Evolutionary conservation across 2,113 vertebrate genomes (phyloP).

Genomic region (Dryoscopus gambensis): DNA sequence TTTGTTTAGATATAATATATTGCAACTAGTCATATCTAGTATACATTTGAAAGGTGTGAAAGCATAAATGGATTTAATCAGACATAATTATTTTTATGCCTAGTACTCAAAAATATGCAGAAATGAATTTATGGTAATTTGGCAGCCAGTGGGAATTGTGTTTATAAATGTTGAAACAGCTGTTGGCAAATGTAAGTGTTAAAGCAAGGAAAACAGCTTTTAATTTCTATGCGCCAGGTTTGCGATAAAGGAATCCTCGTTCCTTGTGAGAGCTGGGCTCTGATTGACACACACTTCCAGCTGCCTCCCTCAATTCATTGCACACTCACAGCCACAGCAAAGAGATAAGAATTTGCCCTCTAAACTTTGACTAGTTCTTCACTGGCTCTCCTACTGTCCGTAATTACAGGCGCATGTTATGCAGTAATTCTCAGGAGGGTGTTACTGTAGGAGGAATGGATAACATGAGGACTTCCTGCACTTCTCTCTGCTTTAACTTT

Average conservation of each 20-base stretch:
- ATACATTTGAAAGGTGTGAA: conserved; percentile 66
- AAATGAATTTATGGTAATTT: conserved; percentile 76
- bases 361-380: conserved; percentile 17
- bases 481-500: neutral
- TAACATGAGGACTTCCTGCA: neutral
- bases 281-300: neutral
- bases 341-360: neutral
- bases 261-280: neutral
- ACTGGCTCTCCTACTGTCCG: neutral
- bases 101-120: conserved; percentile 63
- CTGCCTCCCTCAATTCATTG: neutral
- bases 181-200: conserved; percentile 67
- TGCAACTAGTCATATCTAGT: conserved; percentile 61
- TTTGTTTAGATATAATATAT: conserved; percentile 47
- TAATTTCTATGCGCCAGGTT: neutral
- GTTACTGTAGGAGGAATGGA: neutral
- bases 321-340: neutral
- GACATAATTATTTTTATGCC: conserved; percentile 73
- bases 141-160: conserved; percentile 66
- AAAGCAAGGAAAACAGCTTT: conserved; percentile 67
- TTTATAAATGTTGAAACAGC: conserved; percentile 75
- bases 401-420: neutral
- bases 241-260: conserved; percentile 2
- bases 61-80: conserved; percentile 73
- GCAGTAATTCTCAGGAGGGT: neutral